These are phyloP conservation scores for Sinelater perroti DNA, from an alignment of 2,888 invertebrate genomes.

Conservation along the genomic window DNA sequence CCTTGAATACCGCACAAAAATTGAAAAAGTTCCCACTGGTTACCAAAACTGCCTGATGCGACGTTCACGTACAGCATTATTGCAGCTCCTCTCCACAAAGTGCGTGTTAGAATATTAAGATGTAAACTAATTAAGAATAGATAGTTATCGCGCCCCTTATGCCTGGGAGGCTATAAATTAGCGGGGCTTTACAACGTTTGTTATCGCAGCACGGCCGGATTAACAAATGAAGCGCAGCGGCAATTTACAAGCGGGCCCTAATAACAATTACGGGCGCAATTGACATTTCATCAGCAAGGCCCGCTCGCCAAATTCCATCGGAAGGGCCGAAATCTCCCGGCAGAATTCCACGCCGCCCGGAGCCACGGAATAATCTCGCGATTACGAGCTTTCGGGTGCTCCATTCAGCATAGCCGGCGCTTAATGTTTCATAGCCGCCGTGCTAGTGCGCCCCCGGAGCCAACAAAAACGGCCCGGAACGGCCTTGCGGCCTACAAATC, in stretches of 20 bases:
- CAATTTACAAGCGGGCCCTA: not conserved
- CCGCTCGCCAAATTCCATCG: not conserved
- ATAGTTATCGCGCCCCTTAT: no score
- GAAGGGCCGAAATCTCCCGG: not conserved
- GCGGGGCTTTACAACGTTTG: no score
- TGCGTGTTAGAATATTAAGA: no score
- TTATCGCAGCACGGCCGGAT: no score
- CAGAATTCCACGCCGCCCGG: not conserved
- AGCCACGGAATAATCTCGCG: slow-evolving; percentile 2
- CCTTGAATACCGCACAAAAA: no score
- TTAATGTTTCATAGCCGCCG: slow-evolving; percentile 1
- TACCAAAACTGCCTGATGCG: no score
- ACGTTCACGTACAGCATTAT: no score
- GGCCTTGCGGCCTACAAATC: no score
- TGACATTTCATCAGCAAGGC: slow-evolving; percentile 1
- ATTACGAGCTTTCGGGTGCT: not conserved
- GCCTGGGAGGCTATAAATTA: no score
- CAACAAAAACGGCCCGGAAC: slow-evolving; percentile 4
- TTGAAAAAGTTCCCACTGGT: no score
- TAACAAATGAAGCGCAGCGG: not conserved
- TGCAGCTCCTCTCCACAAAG: no score
- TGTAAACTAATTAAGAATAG: no score
- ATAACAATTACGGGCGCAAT: not conserved
- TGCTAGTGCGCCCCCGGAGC: not conserved
- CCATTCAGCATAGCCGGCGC: slow-evolving; percentile 6